phyloP scores from a whole-genome alignment of 2,888 invertebrate species.

The Machimus atricapillus region DNA sequence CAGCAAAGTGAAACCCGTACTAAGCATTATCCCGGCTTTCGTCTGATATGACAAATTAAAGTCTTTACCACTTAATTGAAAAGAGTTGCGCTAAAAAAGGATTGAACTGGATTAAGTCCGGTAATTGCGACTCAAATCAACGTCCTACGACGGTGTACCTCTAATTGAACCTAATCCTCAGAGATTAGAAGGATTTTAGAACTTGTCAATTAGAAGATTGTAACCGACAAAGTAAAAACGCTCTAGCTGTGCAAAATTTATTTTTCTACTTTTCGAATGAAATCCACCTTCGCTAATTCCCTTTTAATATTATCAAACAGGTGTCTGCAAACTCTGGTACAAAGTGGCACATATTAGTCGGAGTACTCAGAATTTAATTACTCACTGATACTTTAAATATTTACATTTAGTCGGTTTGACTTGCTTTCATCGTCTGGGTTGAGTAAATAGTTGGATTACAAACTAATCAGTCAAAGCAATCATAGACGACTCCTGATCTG shows the following conservation, averaged over 20 bases:
- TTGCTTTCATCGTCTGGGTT: neutral
- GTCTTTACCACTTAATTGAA: neutral
- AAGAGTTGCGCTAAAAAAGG: conserved; percentile 1
- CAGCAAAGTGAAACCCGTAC: neutral
- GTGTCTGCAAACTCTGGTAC: neutral
- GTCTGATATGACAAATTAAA: conserved; percentile 11
- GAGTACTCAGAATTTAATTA: neutral
- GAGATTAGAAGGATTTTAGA: conserved; percentile 1
- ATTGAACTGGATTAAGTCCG: conserved; percentile 20
- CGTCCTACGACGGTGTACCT: neutral
- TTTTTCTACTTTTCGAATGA: neutral
- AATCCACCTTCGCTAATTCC: neutral
- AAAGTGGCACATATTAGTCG: neutral
- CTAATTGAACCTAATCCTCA: conserved; percentile 7
- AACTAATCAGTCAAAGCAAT: neutral
- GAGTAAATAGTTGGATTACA: neutral
- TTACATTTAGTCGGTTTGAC: neutral
- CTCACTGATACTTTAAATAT: neutral
- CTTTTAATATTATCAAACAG: neutral
- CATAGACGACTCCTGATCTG: neutral
- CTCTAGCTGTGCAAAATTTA: neutral
- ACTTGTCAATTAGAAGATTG: conserved; percentile 8
- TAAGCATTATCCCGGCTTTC: neutral
- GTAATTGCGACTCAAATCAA: neutral
- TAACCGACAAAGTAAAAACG: neutral